Conservation (phyloP, 1,140 invertebrate species). For the Temnothorax longispinosus region DNA sequence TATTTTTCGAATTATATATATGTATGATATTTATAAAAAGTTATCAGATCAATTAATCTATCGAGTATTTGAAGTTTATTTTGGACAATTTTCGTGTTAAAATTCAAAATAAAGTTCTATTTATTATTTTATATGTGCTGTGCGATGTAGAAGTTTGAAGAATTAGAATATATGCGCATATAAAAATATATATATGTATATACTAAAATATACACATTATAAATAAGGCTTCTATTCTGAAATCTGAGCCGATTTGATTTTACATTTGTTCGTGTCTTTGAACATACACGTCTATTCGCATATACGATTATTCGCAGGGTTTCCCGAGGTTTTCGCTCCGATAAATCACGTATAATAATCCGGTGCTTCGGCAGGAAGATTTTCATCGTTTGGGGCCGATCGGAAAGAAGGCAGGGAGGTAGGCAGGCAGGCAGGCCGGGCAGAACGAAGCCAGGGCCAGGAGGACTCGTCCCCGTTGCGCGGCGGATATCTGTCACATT, state of each 20-base stretch:
- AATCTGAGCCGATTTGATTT: not conserved
- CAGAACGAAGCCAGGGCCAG: no score
- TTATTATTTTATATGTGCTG: not conserved
- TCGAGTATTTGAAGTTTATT: no score
- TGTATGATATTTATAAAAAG: not conserved
- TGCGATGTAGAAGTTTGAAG: not conserved
- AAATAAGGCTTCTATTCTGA: not conserved
- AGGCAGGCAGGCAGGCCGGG: not conserved
- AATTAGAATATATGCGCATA: not conserved
- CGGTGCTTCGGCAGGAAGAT: not conserved
- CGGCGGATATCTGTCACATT: slow-evolving; percentile 41
- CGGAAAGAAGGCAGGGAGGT: not conserved
- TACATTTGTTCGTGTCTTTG: no score
- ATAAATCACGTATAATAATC: slow-evolving; percentile 47
- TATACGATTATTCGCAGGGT: not conserved
- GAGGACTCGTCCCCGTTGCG: not conserved
- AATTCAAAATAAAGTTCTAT: not conserved
- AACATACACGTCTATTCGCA: no score
- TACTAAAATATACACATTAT: not conserved
- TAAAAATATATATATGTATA: not conserved
- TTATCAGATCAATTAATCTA: not conserved
- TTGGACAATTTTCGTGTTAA: not conserved
- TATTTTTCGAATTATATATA: not conserved
- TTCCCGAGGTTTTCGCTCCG: not conserved
- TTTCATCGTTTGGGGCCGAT: not conserved